These are phyloP conservation scores for Habroteleia sp. DNA, from an alignment of 2,888 invertebrate species.

Conservation along the genomic window DNA sequence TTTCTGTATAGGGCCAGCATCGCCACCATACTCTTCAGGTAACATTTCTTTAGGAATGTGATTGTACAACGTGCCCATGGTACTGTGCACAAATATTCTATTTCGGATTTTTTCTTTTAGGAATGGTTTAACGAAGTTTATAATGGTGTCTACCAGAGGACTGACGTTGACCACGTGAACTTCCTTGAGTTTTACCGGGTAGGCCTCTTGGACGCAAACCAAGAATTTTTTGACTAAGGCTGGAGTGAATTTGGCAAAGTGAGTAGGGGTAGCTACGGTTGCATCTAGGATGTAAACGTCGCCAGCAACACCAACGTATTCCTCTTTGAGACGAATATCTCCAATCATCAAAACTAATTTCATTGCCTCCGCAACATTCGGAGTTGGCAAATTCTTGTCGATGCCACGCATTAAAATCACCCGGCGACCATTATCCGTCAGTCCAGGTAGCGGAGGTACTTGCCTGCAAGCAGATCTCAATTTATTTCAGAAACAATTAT, in stretches of 20 bases:
- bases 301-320: conserved; percentile 90
- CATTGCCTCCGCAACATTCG: conserved; percentile 89
- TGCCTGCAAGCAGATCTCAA: conserved; percentile 83
- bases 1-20: conserved; percentile 87
- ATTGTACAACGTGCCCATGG: conserved; percentile 88
- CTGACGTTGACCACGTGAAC: conserved; percentile 93
- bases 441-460: conserved; percentile 90
- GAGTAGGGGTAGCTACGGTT: conserved; percentile 88
- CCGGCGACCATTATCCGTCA: conserved; percentile 90
- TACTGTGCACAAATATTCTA: conserved; percentile 90
- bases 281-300: conserved; percentile 92
- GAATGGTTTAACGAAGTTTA: conserved; percentile 92
- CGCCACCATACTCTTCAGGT: conserved; percentile 92
- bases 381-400: conserved; percentile 86
- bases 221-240: conserved; percentile 82
- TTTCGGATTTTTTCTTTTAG: conserved; percentile 93
- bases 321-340: conserved; percentile 89
- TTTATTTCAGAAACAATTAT: too few relatives aligned
- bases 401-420: conserved; percentile 88
- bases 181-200: conserved; percentile 93
- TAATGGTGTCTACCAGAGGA: conserved; percentile 91
- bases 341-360: conserved; percentile 93
- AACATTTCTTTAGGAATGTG: conserved; percentile 90
- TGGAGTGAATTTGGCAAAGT: conserved; percentile 93
- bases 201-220: conserved; percentile 87